Percentiles rank a stretch among this genome's conserved stretches.
These are phyloP conservation scores for Borostomias antarcticus DNA, from an alignment of 2,797 vertebrate genomes.

Conservation along the genomic window DNA sequence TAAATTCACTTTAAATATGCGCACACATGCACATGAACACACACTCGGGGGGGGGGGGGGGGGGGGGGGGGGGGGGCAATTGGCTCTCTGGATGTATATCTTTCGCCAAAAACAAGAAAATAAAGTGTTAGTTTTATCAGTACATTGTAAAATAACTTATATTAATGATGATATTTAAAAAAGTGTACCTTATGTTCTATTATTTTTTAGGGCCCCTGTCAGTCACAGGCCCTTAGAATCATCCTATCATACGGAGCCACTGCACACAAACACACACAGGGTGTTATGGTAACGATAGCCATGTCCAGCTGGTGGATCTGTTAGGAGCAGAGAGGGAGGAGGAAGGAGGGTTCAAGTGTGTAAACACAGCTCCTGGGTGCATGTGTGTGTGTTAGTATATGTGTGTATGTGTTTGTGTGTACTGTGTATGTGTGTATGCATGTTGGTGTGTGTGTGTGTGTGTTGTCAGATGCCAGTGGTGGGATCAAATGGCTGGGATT, in stretches of 20 bases:
- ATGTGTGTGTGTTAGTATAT: slow-evolving; percentile 14
- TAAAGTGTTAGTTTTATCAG: no score
- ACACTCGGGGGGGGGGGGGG: no score
- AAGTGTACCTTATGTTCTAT: no score
- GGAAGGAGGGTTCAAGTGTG: slow-evolving; percentile 79
- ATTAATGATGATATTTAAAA: no score
- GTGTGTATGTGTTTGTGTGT: slow-evolving; percentile 15
- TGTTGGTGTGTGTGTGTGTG: slow-evolving; percentile 15
- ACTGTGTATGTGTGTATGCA: slow-evolving; percentile 3
- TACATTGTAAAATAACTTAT: no score
- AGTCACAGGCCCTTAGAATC: no score
- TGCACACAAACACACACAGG: slow-evolving; percentile 42
- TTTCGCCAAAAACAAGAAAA: no score
- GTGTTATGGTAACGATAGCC: slow-evolving; percentile 73
- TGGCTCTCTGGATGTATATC: no score
- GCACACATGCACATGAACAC: slow-evolving; percentile 12
- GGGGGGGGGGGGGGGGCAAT: no score
- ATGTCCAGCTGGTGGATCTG: slow-evolving; percentile 81
- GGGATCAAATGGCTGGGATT: slow-evolving; percentile 74
- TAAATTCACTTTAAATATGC: slow-evolving; percentile 79
- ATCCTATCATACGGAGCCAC: slow-evolving; percentile 48
- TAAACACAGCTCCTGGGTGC: slow-evolving; percentile 78
- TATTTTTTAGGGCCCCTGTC: no score
- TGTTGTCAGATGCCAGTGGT: slow-evolving; percentile 74
- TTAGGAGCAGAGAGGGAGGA: slow-evolving; percentile 76